phyloP scores from a whole-genome alignment of 2,888 invertebrate species.

The Ectobius pallidus region DNA sequence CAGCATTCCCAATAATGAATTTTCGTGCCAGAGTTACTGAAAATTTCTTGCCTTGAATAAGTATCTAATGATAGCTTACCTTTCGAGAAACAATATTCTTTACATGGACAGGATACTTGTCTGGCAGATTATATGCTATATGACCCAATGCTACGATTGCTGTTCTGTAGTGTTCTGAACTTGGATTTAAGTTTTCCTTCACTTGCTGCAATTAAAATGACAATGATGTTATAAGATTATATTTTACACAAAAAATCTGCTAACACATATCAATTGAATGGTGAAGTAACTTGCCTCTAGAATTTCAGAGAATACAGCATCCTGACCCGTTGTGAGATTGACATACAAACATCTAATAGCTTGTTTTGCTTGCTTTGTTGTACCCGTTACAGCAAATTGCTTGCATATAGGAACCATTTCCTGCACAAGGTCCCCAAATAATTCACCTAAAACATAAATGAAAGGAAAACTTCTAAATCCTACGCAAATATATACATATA shows the following conservation, averaged over 20 bases:
- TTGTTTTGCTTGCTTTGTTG: slow-evolving; percentile 95
- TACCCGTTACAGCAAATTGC: slow-evolving; percentile 86
- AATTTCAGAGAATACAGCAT: slow-evolving; percentile 81
- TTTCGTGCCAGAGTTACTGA: too few species aligned
- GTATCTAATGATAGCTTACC: too few species aligned
- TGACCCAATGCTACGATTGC: slow-evolving; percentile 95
- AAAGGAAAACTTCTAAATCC: too few species aligned
- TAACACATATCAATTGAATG: too few species aligned
- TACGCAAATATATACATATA: too few species aligned
- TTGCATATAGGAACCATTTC: slow-evolving; percentile 85
- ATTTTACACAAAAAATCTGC: too few species aligned
- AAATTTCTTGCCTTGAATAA: too few species aligned
- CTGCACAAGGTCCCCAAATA: slow-evolving; percentile 76
- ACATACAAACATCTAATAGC: slow-evolving; percentile 91
- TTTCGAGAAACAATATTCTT: slow-evolving; percentile 95
- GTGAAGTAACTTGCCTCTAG: slow-evolving; percentile 70
- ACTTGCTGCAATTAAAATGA: slow-evolving; percentile 58
- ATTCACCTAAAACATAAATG: slow-evolving; percentile 61
- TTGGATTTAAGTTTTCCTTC: slow-evolving; percentile 74
- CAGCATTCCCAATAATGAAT: too few species aligned
- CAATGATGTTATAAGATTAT: too few species aligned
- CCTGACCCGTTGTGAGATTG: slow-evolving; percentile 74
- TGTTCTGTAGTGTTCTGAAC: slow-evolving; percentile 84
- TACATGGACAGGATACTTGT: slow-evolving; percentile 86
- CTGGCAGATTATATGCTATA: slow-evolving; percentile 90